phyloP scores from a whole-genome alignment of 2,797 vertebrate species.

The Intellagama lesueurii region DNA sequence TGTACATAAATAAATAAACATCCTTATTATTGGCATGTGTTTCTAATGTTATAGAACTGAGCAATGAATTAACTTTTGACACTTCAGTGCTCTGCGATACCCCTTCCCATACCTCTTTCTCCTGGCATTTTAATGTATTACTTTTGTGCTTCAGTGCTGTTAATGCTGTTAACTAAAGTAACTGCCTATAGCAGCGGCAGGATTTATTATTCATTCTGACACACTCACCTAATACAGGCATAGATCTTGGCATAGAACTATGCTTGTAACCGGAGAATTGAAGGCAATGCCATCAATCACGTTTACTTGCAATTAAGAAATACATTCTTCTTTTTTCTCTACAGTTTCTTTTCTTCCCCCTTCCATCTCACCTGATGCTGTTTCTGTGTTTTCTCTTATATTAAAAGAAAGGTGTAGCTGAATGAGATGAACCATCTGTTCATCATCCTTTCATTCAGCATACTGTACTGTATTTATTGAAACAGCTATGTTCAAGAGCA shows the following conservation, averaged over 20 bases:
- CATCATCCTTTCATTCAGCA: background rate
- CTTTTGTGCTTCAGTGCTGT: conserved; percentile 41
- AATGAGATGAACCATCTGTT: conserved; percentile 1
- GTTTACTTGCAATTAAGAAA: conserved; percentile 40
- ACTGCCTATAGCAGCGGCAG: conserved; percentile 16
- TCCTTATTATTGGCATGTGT: conserved; percentile 6
- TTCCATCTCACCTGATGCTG: background rate
- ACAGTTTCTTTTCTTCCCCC: conserved; percentile 4
- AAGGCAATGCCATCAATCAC: conserved; percentile 44
- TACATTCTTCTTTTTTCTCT: conserved; percentile 5
- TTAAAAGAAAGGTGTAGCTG: background rate
- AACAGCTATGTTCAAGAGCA: background rate
- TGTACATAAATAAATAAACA: conserved; percentile 11
- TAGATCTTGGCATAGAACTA: background rate
- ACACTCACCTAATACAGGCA: background rate
- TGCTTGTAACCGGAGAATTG: conserved; percentile 36
- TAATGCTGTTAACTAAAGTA: conserved; percentile 47
- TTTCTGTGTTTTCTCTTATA: conserved; percentile 25
- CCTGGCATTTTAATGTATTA: conserved; percentile 23
- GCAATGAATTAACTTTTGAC: conserved; percentile 19
- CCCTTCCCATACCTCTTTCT: background rate
- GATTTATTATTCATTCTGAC: conserved; percentile 54
- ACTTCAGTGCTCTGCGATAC: background rate
- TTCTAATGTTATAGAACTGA: conserved; percentile 33
- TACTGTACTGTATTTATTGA: background rate